Evolutionary conservation across 2,113 vertebrate genomes (phyloP), one percentile per base, ranked within the genome.

Genomic region (Gobio gobio): DNA sequence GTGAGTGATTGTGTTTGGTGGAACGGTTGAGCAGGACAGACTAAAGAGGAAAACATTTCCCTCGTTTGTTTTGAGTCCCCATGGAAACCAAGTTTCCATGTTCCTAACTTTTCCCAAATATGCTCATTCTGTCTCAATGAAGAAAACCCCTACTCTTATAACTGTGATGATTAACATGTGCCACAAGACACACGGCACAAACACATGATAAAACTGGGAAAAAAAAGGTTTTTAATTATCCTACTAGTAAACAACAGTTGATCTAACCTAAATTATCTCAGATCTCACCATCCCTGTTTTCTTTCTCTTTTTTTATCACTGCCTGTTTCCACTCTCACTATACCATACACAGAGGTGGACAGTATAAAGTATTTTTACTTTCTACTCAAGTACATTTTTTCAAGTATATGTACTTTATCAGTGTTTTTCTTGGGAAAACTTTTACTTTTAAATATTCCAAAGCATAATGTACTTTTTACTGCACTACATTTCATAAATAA

Each of bases 1-100:
- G 61, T 66, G 63, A 59, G 58, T 16, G 54, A 10, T 29, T 77
- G 82, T 76, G 54, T 56, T 81, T 78, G 56, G 13, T 77, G 22
- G 22, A 64, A 33, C 5, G 29, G 14, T 84, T 84, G 13, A 40
- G 81, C 70, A 88, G 79, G 79, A 87, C 85, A 47, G 73, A 90
- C 56, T 89, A 88, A 83, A 86, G 80, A 33, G 88, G 86, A 70
- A 86, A 82, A 13, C 75, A 78, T 68, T 84, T 80, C 84, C 63
- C 75, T 59, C 56, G 80, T 84, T 89, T 88, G 83, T 90, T 88
- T 91, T 91, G 89, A 87, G 90, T 91, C 70, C 79, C 89, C 81
- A 87, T 82, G 86, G 85, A 47, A 24, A 86, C 84, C 2, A 24
- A 85, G 78, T 90, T 90, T 90, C 84, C 83, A 81, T 88, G 85